Evolutionary conservation across 2,888 invertebrate species (phyloP).

Genomic region (Amphipoea lucens): DNA sequence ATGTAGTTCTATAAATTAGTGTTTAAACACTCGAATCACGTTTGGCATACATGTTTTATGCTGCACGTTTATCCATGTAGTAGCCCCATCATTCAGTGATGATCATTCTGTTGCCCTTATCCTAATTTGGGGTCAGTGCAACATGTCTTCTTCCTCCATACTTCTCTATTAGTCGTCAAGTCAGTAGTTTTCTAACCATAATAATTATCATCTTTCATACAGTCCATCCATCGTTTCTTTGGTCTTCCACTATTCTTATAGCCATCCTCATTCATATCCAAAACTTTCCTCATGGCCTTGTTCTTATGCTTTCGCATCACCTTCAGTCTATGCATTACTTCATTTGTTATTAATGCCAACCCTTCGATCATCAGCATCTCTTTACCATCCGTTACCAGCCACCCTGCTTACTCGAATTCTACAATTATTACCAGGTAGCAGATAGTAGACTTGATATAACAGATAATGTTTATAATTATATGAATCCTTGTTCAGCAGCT

Average conservation of each 20-base stretch:
- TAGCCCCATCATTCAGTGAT: background rate
- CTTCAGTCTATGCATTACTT: background rate
- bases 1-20: conserved; percentile 37
- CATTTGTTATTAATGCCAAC: background rate
- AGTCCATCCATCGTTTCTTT: background rate
- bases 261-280: background rate
- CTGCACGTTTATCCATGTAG: background rate
- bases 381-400: background rate
- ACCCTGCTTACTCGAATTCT: background rate
- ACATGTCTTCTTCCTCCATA: background rate
- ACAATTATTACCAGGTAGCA: background rate
- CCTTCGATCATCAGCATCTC: background rate
- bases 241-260: background rate
- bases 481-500: background rate
- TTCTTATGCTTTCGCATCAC: background rate
- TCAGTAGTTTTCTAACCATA: background rate
- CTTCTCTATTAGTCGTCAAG: background rate
- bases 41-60: conserved; percentile 18
- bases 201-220: background rate
- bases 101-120: background rate
- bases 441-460: background rate
- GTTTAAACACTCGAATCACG: conserved; percentile 18
- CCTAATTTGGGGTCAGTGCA: background rate
- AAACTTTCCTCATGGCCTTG: background rate
- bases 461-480: background rate